phyloP scores from a whole-genome alignment of 2,888 invertebrate species.

The Cosmorhoe ocellata region DNA sequence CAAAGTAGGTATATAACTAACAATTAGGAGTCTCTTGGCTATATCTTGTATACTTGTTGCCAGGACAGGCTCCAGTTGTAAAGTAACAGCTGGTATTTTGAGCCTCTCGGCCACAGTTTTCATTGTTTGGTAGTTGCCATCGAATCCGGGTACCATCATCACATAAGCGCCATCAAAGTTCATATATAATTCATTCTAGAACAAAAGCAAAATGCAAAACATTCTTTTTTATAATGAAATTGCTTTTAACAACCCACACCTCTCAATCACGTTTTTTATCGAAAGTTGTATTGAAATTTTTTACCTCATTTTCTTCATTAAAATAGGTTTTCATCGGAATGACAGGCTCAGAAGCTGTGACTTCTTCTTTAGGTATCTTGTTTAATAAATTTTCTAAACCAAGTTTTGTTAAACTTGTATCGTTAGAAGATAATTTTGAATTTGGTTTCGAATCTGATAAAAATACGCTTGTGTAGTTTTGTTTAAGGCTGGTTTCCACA shows the following conservation, averaged over 20 bases:
- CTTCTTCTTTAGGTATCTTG: slow-evolving; percentile 18
- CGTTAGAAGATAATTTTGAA: neutral
- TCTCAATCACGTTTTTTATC: too few species aligned
- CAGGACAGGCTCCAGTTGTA: slow-evolving; percentile 19
- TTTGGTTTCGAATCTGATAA: neutral
- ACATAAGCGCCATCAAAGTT: slow-evolving; percentile 17
- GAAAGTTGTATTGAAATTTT: too few species aligned
- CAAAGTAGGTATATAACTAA: too few species aligned
- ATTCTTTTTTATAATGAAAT: too few species aligned
- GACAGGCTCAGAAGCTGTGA: slow-evolving; percentile 17
- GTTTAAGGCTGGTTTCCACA: slow-evolving; percentile 17
- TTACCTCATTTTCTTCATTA: slow-evolving; percentile 1
- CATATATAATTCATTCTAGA: slow-evolving; percentile 15
- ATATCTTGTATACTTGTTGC: slow-evolving; percentile 22
- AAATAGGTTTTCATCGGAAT: slow-evolving; percentile 18
- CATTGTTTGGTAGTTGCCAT: slow-evolving; percentile 19
- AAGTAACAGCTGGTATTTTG: slow-evolving; percentile 21
- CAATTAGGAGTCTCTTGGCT: slow-evolving; percentile 13
- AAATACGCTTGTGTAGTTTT: slow-evolving; percentile 18
- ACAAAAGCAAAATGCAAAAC: neutral
- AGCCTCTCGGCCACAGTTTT: slow-evolving; percentile 18
- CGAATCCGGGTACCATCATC: slow-evolving; percentile 30
- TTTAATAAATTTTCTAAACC: slow-evolving; percentile 19
- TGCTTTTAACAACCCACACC: too few species aligned
- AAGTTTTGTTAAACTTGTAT: neutral